phyloP scores from a whole-genome alignment of 2,888 invertebrate genomes.

The Dynastes hyllus region DNA sequence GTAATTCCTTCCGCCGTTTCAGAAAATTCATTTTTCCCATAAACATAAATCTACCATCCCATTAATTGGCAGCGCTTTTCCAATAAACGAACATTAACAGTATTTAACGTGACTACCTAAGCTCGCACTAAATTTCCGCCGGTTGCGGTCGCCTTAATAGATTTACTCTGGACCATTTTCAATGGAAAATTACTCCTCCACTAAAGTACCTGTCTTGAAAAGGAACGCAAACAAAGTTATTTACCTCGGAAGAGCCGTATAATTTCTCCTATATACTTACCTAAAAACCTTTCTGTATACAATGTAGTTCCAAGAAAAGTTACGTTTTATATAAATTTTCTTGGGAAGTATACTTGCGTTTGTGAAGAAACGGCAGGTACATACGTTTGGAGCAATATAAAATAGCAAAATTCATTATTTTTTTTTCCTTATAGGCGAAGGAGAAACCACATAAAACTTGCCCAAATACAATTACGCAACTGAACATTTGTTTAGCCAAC shows the following conservation, averaged over 20 bases:
- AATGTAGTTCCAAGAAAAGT: not conserved
- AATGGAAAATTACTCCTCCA: conserved; percentile 23
- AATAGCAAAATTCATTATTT: no score
- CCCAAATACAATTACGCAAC: no score
- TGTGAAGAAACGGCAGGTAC: no score
- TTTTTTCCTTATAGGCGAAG: no score
- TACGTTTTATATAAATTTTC: not conserved
- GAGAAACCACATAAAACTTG: no score
- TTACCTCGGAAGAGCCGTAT: conserved; percentile 14
- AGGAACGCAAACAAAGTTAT: conserved; percentile 37
- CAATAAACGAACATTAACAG: conserved; percentile 39
- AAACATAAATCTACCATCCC: conserved; percentile 27
- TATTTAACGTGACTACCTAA: conserved; percentile 35
- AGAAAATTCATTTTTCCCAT: conserved; percentile 7
- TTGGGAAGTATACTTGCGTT: no score
- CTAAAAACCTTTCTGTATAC: not conserved
- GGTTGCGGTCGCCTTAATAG: conserved; percentile 28
- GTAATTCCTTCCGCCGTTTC: not conserved
- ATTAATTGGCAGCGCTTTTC: conserved; percentile 30
- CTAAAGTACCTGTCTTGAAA: conserved; percentile 20
- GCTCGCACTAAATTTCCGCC: conserved; percentile 28
- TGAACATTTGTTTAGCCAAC: no score
- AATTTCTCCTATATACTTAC: not conserved
- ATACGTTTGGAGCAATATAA: no score
- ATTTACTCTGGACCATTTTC: conserved; percentile 15